Evolutionary conservation across 2,888 invertebrate species (phyloP).

Genomic region (Labia minor): DNA sequence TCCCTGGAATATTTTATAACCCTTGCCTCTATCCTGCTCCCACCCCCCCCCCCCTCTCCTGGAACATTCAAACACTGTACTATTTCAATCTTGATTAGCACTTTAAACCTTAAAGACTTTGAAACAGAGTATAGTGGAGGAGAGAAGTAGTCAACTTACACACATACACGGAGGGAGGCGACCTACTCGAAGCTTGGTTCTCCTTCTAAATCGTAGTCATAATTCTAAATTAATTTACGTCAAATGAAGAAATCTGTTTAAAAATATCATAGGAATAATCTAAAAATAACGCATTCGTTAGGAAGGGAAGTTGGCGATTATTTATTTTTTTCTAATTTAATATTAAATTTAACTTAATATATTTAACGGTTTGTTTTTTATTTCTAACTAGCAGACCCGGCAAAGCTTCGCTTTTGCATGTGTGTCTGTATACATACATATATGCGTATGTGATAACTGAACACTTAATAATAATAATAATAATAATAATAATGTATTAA

Average conservation of each 20-base stretch:
- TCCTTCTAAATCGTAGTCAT: neutral
- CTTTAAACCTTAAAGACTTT: conserved; percentile 13
- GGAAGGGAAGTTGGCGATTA: no score
- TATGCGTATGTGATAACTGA: no score
- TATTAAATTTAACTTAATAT: no score
- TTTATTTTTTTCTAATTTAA: no score
- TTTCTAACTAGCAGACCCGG: no score
- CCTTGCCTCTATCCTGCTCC: neutral
- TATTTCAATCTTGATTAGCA: conserved; percentile 13
- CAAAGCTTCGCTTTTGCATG: no score
- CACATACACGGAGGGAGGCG: neutral
- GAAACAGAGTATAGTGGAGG: neutral
- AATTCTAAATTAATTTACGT: neutral
- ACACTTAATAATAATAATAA: no score
- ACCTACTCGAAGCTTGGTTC: neutral
- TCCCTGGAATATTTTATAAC: conserved; percentile 13
- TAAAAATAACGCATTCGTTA: no score
- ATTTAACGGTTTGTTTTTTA: no score
- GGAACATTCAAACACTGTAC: neutral
- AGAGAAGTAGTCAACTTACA: neutral
- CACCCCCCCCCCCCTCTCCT: neutral
- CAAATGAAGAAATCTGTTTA: neutral
- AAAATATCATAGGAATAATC: neutral
- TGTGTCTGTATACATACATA: no score
- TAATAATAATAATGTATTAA: no score